Percentiles rank a stretch among this genome's conserved stretches.
These are phyloP conservation scores for Mastomys coucha DNA, from an alignment of 2,113 vertebrate genomes.

Conservation along the genomic window DNA sequence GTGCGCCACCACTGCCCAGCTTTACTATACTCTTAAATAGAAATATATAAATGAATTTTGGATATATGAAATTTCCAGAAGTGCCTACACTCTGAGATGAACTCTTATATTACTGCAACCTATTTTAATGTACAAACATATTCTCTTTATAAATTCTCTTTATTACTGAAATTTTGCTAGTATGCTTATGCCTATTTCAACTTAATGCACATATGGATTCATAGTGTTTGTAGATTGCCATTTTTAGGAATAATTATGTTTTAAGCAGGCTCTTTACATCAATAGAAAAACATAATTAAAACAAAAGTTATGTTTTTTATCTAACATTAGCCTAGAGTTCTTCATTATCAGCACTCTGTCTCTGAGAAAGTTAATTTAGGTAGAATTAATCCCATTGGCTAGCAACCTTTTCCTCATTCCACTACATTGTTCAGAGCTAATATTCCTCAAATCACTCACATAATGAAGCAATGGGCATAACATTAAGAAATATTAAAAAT, in stretches of 20 bases:
- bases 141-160: conserved; percentile 32
- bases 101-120: neutral
- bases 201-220: neutral
- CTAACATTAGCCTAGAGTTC: conserved; percentile 14
- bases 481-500: conserved; percentile 54
- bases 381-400: conserved; percentile 43
- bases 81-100: neutral
- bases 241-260: conserved; percentile 14
- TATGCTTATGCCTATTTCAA: conserved; percentile 29
- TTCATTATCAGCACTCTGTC: neutral
- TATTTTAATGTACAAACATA: conserved; percentile 5
- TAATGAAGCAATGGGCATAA: conserved; percentile 39
- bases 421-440: conserved; percentile 10
- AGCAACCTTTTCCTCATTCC: neutral
- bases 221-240: neutral
- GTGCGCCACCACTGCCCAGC: too few relatives aligned
- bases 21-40: conserved; percentile 8
- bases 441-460: conserved; percentile 37
- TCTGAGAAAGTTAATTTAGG: conserved; percentile 41
- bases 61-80: conserved; percentile 15
- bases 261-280: neutral
- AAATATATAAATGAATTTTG: conserved; percentile 38
- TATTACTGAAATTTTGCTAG: neutral
- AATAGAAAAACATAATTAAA: conserved; percentile 37
- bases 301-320: conserved; percentile 40